Evolutionary conservation across 2,888 invertebrate genomes (phyloP), one percentile per base, ranked within the genome.

Genomic region (Stenichneumon culpator): DNA sequence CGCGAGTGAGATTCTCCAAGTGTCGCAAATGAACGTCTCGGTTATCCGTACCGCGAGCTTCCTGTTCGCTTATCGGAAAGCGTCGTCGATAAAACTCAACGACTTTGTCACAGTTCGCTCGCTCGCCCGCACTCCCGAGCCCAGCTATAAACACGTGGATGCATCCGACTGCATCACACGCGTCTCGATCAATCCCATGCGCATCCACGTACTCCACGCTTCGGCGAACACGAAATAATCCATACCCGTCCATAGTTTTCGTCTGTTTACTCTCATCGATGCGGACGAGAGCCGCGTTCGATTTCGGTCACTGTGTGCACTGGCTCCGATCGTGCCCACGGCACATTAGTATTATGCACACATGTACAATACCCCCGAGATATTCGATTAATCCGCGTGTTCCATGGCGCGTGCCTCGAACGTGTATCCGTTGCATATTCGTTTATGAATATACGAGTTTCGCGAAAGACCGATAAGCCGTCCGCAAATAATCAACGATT

Each of bases 331-430:
- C 60, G 32, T 7, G 28, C 28, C n/a, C 60, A 63, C 32, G 32
- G 32, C 60, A 63, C 28, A 63, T 63, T 32, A 22, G 44, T 44
- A 25, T 44, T 6, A 28, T 36, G 36, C 36, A 54, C 54, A 54
- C 32, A 54, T 39, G 39, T 54, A 72, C 22, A 28, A 63, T 28
- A 73, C 60, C 19, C 60, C 44, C 44, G 47, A 60, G 44, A 44
- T n/a, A 60, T 73, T 73, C 60, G 73, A 60, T 73, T 73, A 73
- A 73, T 73, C 25, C 60, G 44, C 28, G 28, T 44, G 44, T 63
- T 25, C n/a, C 28, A 47, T 4, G 16, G 3, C 57, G 44, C 39
- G 57, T 44, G 5, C 36, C 25, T 14, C 22, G 22, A 25, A 57
- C 54, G 44, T 11, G 25, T n/a, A 36, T 39, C 67, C 67, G 67